Conservation (phyloP, 2,888 invertebrate species). For the Cephus pygmeus region DNA sequence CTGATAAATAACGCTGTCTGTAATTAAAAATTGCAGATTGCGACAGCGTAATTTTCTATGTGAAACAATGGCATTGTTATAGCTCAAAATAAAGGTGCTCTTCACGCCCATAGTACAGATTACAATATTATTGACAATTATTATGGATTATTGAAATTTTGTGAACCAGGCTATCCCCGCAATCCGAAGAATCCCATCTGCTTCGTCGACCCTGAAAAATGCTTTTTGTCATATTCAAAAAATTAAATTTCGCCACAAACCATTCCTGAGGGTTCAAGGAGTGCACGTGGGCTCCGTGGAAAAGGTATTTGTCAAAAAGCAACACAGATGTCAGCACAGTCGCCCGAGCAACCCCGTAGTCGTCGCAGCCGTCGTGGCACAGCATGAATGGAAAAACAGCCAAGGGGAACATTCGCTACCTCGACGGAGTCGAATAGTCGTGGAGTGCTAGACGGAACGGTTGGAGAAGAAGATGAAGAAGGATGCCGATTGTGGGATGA, state of each 20-base stretch:
- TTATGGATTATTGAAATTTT: background rate
- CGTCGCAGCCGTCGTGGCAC: background rate
- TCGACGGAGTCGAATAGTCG: background rate
- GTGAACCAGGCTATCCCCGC: too few relatives aligned
- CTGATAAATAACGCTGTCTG: background rate
- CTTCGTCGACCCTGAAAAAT: background rate
- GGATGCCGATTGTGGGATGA: slow-evolving; percentile 22
- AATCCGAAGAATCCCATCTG: background rate
- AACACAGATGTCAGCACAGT: background rate
- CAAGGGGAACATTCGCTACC: background rate
- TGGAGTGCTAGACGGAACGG: slow-evolving; percentile 28
- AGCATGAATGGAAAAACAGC: background rate
- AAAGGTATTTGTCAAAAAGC: background rate
- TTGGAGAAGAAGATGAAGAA: slow-evolving; percentile 15
- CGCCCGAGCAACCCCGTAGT: background rate
- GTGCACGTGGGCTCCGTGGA: background rate
- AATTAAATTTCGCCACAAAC: too few relatives aligned
- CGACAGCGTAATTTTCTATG: too few relatives aligned
- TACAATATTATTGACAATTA: background rate
- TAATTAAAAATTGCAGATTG: background rate
- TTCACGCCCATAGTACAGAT: background rate
- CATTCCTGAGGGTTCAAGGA: too few relatives aligned
- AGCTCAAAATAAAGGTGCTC: background rate
- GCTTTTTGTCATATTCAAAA: too few relatives aligned
- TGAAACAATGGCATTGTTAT: background rate